phyloP scores from a whole-genome alignment of 1,140 invertebrate genomes.

The Drosophila littoralis region DNA sequence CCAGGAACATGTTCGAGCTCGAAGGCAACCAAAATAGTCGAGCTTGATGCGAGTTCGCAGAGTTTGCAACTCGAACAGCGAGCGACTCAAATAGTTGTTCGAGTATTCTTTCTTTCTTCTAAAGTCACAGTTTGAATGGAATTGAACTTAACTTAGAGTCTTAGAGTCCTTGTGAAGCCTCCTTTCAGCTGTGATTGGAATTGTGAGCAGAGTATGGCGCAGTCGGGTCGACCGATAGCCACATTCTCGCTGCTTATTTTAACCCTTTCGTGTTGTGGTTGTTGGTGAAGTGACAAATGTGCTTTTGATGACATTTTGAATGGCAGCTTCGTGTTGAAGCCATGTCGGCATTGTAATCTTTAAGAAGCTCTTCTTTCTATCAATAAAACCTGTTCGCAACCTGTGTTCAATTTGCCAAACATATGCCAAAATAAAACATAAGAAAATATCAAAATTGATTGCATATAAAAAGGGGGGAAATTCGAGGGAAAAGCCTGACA shows the following conservation, averaged over 20 bases:
- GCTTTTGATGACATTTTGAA: conserved; percentile 74
- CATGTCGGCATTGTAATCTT: conserved; percentile 24
- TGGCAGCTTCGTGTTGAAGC: conserved; percentile 18
- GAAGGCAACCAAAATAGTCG: too few relatives aligned
- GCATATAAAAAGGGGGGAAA: conserved; percentile 12
- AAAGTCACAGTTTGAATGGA: too few relatives aligned
- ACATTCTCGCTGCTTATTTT: neutral
- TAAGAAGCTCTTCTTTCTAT: neutral
- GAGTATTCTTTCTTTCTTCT: too few relatives aligned
- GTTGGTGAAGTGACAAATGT: conserved; percentile 60
- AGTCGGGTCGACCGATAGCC: neutral
- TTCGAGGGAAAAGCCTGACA: neutral
- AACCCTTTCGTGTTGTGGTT: conserved; percentile 5
- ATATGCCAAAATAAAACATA: conserved; percentile 10
- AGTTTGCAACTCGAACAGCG: too few relatives aligned
- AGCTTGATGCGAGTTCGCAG: too few relatives aligned
- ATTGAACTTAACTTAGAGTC: too few relatives aligned
- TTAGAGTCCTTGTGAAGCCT: too few relatives aligned
- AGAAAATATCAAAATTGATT: conserved; percentile 36
- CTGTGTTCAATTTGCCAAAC: conserved; percentile 8
- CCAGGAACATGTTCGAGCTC: too few relatives aligned
- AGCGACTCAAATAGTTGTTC: too few relatives aligned
- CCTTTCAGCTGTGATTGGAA: too few relatives aligned
- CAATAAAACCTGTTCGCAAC: conserved; percentile 25
- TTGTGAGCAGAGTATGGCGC: neutral